phyloP scores from a whole-genome alignment of 2,797 vertebrate genomes.

The Siniperca obscura region DNA sequence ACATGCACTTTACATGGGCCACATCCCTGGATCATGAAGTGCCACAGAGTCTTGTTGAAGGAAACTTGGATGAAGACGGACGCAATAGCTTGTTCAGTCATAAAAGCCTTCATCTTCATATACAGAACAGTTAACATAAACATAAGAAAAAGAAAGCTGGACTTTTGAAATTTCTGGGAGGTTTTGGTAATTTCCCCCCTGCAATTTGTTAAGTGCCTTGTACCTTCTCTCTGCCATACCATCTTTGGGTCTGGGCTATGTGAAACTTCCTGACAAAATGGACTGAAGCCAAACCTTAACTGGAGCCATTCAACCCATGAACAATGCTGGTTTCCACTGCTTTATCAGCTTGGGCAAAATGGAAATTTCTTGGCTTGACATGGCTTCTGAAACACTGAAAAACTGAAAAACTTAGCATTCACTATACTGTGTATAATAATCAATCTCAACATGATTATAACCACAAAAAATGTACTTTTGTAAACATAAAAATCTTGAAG shows the following conservation, averaged over 20 bases:
- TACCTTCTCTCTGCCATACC: slow-evolving; percentile 18
- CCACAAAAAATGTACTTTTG: background rate
- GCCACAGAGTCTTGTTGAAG: background rate
- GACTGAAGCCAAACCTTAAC: slow-evolving; percentile 52
- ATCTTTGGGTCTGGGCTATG: slow-evolving; percentile 44
- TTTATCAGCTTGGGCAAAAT: slow-evolving; percentile 49
- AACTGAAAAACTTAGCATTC: too few species aligned
- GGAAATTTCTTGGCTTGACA: slow-evolving; percentile 27
- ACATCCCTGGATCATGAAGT: background rate
- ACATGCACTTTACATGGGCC: slow-evolving; percentile 1
- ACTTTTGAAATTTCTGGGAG: slow-evolving; percentile 1
- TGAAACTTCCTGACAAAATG: slow-evolving; percentile 50
- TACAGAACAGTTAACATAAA: background rate
- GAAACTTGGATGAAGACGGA: background rate
- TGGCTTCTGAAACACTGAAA: slow-evolving; percentile 16
- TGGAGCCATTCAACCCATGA: slow-evolving; percentile 27
- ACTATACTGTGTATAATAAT: background rate
- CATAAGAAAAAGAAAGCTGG: background rate
- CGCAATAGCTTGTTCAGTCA: background rate
- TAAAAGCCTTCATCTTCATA: background rate
- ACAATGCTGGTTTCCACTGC: slow-evolving; percentile 49
- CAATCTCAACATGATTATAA: background rate
- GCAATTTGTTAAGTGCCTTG: slow-evolving; percentile 33
- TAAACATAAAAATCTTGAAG: background rate
- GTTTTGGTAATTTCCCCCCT: slow-evolving; percentile 28